Evolutionary conservation across 2,888 invertebrate genomes (phyloP).

Genomic region (Electrophaes corylata): DNA sequence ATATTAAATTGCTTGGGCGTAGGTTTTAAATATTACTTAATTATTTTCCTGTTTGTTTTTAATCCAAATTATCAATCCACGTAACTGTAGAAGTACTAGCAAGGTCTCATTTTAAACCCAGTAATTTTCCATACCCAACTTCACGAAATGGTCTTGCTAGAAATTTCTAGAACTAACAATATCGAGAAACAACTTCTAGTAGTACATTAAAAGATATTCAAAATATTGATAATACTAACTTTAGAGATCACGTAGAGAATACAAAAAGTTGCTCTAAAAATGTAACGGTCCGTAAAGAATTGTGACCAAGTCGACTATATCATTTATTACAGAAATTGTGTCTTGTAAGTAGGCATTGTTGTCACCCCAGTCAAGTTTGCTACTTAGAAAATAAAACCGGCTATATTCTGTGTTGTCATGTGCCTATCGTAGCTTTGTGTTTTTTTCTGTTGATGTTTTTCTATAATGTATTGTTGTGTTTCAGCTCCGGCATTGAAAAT

Average conservation of each 20-base stretch:
- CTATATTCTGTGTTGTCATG: conserved; percentile 57
- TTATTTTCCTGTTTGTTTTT: neutral
- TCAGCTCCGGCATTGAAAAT: conserved; percentile 97
- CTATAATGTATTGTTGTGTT: conserved; percentile 55
- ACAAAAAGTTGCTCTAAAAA: neutral
- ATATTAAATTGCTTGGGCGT: too few species aligned
- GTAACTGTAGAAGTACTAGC: neutral
- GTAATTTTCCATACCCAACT: neutral
- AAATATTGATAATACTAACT: neutral
- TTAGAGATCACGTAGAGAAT: neutral
- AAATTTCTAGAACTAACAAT: neutral
- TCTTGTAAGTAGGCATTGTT: conserved; percentile 34
- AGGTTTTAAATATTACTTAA: too few species aligned
- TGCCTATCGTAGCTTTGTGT: conserved; percentile 49
- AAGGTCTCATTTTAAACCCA: neutral
- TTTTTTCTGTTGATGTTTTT: conserved; percentile 36
- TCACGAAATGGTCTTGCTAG: neutral
- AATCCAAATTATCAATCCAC: neutral
- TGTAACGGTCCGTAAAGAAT: conserved; percentile 7
- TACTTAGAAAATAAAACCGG: conserved; percentile 25
- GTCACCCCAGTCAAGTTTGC: conserved; percentile 33
- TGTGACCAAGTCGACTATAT: conserved; percentile 29
- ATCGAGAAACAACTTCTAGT: neutral
- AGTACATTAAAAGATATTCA: neutral
- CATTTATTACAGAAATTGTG: conserved; percentile 23